Base-by-base conservation (phyloP, 1,140 invertebrate species). In the Papilio glaucus region DNA sequence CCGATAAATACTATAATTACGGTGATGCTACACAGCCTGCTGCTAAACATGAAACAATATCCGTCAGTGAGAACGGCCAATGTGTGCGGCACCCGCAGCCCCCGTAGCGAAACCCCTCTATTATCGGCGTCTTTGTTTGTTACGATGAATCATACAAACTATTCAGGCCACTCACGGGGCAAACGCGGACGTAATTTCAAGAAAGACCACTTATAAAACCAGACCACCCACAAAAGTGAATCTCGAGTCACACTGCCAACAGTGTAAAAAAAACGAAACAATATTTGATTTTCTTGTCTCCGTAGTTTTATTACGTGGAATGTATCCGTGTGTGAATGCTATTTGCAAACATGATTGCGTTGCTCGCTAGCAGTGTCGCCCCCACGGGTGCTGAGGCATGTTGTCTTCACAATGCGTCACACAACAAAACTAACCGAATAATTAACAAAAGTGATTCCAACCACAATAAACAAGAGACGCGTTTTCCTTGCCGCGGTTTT, bases 381-480 rank as follows among this genome's bases (percentile, higher is more conserved):
- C n/a, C 15, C 26, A 26, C 26, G 15, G 33, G 12, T 15, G 4
- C 13, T 5, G 24, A n/a, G 21, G 39, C 8, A 1, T n/a, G 49
- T 10, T 33, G 29, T 33, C 2, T 6, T 33, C 29, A 33, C 29
- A 53, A 24, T 9, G 24, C 49, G 24, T 24, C 29, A 9, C 1
- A 49, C n/a, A 53, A 53, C 18, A 53, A 53, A 53, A 53, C 49
- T 61, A 33, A 61, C 60, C 37, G 33, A 37, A 63, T 63, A 63
- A 63, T 63, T 63, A 63, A 38, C 33, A 63, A 53, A 63, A 63
- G 61, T 63, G 61, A 63, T 63, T 63, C 15, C 10, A 53, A 21
- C 49, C 49, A 24, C 24, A 63, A 63, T 37, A 15, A 62, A 33
- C 61, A 21, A 63, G 15, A n/a, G 8, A 62, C 4, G 60, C 60